phyloP scores from a whole-genome alignment of 2,888 invertebrate species.

The Dolomedes plantarius region DNA sequence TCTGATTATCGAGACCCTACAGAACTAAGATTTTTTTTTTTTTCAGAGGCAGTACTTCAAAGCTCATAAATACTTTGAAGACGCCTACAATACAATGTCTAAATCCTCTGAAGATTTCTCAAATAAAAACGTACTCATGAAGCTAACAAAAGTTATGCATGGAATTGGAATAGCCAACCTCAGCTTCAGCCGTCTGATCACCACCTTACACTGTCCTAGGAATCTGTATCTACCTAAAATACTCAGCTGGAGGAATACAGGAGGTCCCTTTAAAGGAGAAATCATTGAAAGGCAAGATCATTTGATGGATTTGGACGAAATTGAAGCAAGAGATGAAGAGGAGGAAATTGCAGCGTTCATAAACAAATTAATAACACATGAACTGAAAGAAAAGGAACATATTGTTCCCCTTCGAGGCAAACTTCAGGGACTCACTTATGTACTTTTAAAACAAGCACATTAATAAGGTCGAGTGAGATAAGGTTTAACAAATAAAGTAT shows the following conservation, averaged over 20 bases:
- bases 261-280: constrained; percentile 5
- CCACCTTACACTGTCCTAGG: not conserved
- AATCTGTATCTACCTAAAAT: not conserved
- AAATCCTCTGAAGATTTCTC: not conserved
- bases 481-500: no score
- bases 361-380: not conserved
- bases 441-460: no score
- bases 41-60: constrained; percentile 17
- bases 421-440: no score
- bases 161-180: constrained; percentile 37
- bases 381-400: not conserved
- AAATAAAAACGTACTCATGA: not conserved
- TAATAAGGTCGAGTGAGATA: no score
- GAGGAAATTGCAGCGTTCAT: not conserved
- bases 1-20: no score
- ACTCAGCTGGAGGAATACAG: constrained; percentile 10
- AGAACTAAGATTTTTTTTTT: no score
- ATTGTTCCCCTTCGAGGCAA: no score
- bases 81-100: not conserved
- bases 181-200: not conserved
- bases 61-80: constrained; percentile 29
- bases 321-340: not conserved
- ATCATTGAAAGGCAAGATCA: not conserved
- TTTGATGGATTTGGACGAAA: not conserved
- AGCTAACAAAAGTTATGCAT: constrained; percentile 27